Evolutionary conservation across 2,113 vertebrate species (phyloP).

Genomic region (Myxocyprinus asiaticus): DNA sequence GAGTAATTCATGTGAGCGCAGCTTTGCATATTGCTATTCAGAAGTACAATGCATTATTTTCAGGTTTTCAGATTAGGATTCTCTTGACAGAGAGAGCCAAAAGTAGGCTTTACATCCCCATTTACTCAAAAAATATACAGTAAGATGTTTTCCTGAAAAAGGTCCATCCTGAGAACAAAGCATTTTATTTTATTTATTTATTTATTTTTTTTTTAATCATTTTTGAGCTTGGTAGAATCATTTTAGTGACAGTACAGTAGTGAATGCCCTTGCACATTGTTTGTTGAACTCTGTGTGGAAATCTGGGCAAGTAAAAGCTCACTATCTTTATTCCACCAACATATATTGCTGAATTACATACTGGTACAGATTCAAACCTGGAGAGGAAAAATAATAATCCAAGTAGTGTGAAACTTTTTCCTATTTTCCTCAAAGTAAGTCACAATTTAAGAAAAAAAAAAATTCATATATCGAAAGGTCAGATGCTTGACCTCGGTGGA

Average conservation of each 20-base stretch:
- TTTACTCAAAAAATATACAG: background rate
- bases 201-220: background rate
- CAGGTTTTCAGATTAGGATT: background rate
- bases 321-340: conserved; percentile 11
- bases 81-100: background rate
- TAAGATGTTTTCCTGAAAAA: background rate
- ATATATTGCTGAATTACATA: conserved; percentile 40
- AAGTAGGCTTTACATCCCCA: background rate
- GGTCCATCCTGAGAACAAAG: background rate
- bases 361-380: background rate
- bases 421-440: conserved; percentile 44
- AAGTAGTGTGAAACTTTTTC: conserved; percentile 29
- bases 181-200: background rate
- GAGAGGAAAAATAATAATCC: conserved; percentile 36
- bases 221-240: background rate
- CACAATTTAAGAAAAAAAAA: conserved; percentile 7
- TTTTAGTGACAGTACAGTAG: background rate
- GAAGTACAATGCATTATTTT: background rate
- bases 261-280: background rate
- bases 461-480: conserved; percentile 22
- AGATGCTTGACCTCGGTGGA: conserved; percentile 44
- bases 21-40: background rate
- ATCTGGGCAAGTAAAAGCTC: conserved; percentile 4
- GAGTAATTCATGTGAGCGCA: background rate
- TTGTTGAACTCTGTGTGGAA: conserved; percentile 18